Evolutionary conservation across 2,113 vertebrate species (phyloP).

Genomic region (Cyphomyrus discorhynchus): DNA sequence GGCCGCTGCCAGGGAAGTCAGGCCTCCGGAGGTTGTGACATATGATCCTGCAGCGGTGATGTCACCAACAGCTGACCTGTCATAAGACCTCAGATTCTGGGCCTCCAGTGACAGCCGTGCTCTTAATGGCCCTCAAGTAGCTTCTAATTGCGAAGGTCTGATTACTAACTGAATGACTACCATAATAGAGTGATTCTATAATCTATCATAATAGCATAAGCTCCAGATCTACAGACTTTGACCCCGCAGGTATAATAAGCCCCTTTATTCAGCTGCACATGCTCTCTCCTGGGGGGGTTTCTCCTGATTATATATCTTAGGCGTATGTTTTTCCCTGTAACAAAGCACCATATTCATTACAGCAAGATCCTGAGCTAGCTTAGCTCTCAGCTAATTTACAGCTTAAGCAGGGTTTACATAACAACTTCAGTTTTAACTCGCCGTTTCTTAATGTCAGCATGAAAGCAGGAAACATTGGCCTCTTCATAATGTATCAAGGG

Average conservation of each 20-base stretch:
- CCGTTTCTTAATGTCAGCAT: constrained; percentile 57
- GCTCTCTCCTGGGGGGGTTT: constrained; percentile 53
- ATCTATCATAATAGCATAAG: constrained; percentile 92
- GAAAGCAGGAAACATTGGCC: constrained; percentile 24
- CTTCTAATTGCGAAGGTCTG: constrained; percentile 49
- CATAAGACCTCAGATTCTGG: constrained; percentile 64
- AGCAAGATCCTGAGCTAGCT: constrained; percentile 70
- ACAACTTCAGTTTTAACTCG: constrained; percentile 64
- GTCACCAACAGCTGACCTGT: constrained; percentile 87
- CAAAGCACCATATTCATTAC: constrained; percentile 84
- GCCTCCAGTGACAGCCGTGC: constrained; percentile 55
- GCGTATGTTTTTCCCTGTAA: constrained; percentile 78
- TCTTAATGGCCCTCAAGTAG: constrained; percentile 52
- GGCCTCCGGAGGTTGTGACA: constrained; percentile 65
- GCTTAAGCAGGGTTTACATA: constrained; percentile 69
- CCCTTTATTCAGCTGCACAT: constrained; percentile 72
- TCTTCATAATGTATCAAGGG: constrained; percentile 14
- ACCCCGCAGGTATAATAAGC: constrained; percentile 89
- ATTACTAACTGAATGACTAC: constrained; percentile 79
- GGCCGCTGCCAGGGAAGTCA: constrained; percentile 64
- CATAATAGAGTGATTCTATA: constrained; percentile 89
- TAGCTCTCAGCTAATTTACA: constrained; percentile 82
- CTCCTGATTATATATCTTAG: constrained; percentile 71
- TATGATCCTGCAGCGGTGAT: constrained; percentile 67
- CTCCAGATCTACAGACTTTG: constrained; percentile 87